phyloP scores from a whole-genome alignment of 2,113 vertebrate genomes.

The Gallinago paraguaiae region DNA sequence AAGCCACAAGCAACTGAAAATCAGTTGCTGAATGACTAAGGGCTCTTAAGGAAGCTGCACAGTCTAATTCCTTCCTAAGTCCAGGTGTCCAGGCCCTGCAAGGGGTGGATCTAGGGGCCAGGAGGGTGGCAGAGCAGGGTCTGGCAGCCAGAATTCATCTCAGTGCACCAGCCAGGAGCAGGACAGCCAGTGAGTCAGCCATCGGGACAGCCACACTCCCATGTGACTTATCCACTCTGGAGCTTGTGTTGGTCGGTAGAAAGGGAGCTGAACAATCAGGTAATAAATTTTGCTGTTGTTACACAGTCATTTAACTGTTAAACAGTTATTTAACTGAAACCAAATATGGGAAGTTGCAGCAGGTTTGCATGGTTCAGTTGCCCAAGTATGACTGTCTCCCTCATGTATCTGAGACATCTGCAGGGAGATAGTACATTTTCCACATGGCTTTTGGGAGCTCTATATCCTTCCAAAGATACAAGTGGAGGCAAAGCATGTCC shows the following conservation, averaged over 20 bases:
- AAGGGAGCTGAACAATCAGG: background rate
- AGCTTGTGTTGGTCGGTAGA: background rate
- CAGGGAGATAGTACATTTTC: background rate
- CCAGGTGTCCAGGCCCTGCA: background rate
- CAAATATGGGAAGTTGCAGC: background rate
- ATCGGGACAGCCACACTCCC: no score
- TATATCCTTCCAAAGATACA: background rate
- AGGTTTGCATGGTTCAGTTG: background rate
- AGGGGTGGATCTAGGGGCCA: background rate
- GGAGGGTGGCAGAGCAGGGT: background rate
- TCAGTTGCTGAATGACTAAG: background rate
- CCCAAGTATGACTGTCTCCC: background rate
- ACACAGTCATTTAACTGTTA: background rate
- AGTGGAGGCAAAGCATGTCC: background rate
- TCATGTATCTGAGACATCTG: background rate
- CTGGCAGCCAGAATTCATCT: background rate
- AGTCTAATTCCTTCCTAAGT: background rate
- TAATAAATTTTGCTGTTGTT: background rate
- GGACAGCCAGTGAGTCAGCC: background rate
- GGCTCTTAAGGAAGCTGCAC: background rate
- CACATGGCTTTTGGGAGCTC: background rate
- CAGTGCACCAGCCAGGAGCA: background rate
- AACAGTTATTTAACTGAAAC: background rate
- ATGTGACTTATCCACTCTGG: background rate
- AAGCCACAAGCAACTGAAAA: background rate